Base-by-base conservation (phyloP, 1,140 invertebrate species). In the Dendroctonus ponderosae region DNA sequence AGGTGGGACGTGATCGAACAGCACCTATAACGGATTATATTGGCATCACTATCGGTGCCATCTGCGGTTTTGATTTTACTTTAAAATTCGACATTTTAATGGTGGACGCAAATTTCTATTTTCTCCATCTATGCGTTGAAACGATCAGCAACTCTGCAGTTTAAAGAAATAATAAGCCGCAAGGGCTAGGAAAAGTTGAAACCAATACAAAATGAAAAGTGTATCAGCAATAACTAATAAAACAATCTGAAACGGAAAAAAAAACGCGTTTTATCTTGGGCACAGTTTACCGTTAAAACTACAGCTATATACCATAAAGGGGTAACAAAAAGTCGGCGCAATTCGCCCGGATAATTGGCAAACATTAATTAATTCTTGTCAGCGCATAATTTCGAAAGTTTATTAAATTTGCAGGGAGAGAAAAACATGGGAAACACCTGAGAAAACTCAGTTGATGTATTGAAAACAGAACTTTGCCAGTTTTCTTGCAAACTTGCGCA, bases 381-480 rank as follows among this genome's bases (percentile, higher is more conserved):
- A 62, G 60, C 48, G 48, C 60, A 15, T 62, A 52, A 62, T 42
- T 62, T 62, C 48, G 38, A 52, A 62, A 62, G 60, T 62, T 62
- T 62, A 62, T 62, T 62, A 62, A 62, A 62, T 62, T 62, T 62
- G 14, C 60, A 50, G 38, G 12, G 60, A 52, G 49, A 41, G 60
- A 62, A 62, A 62, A 62, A 62, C 60, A 62, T 40, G 60, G 60
- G 60, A 62, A 62, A 62, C 60, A 62, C 60, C 60, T 62, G 60
- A 62, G 49, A 62, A 62, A 62, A 62, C 60, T 42, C 50, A 12
- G 49, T 52, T 62, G 60, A 62, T 52, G 60, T 62, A 62, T 62
- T 62, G 60, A 62, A 62, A 62, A 62, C 50, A 52, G 53, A 62
- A 62, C 49, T 62, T 62, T 62, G 26, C 37, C 40, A 12, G 40